Evolutionary conservation across 1,140 invertebrate genomes (phyloP), one percentile per base, ranked within the genome.

Genomic region (Anastrepha obliqua): DNA sequence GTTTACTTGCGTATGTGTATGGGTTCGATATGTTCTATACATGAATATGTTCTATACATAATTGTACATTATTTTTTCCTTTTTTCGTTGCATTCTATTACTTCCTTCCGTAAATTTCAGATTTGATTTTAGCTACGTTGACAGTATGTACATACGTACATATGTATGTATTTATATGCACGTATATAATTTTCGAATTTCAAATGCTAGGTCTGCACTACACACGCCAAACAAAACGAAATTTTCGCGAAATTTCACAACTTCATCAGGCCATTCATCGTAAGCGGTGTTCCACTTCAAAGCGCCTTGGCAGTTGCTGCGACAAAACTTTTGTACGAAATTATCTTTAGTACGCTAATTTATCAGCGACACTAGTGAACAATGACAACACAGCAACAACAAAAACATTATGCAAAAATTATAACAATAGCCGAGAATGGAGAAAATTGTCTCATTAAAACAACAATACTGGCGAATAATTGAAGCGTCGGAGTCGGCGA

Each of bases 371-470:
- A 74, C 70, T 47, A 29, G 3, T 42, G 44, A 74, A 74, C 70
- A 74, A 74, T 70, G 65, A 11, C 8, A 42, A 17, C 17, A 5
- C 44, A 74, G 15, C 17, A 74, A n/a, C 13, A 15, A 13, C 44
- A 44, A 51, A 11, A 67, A 67, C 65, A 67, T 47, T 29, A 51
- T 74, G 13, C 70, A 74, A 74, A 74, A 74, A 74, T 74, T 74
- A 51, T 42, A 74, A 74, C 70, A 74, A 74, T 47, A 17, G 70
- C 13, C 44, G 44, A 74, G 44, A 17, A 74, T 74, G 70, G 70
- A 74, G 70, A 74, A 74, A 74, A 74, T 74, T 74, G 70, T 74
- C 70, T 74, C 70, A 74, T 74, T 74, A 74, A 74, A 74, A 74
- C 70, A 74, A 74, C 70, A 74, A 74, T 74, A 74, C 44, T 51